Evolutionary conservation across 2,797 vertebrate genomes (phyloP), one percentile per base, ranked within the genome.

Genomic region (Scolopax rusticola): DNA sequence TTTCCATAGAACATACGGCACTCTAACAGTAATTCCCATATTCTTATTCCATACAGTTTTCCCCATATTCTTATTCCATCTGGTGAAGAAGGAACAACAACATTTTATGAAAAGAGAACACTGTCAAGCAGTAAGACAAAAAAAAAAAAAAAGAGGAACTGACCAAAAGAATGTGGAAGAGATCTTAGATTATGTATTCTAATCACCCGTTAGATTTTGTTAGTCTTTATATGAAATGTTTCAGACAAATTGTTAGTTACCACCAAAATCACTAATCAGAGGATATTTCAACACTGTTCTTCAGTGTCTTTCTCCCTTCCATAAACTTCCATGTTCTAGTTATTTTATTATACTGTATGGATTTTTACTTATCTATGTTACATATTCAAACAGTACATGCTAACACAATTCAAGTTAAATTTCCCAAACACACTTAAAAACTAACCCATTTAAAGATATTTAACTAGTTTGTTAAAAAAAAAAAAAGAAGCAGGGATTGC

Each of bases 21-120:
- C 79, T 59, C 32, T 65, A 94, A 74, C 73, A 61, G 33, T 87
- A 87, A 80, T 19, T 87, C 81, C 84, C 41, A 88, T 63, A 89
- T 57, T 71, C 89, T 94, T 87, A 94, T 88, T 95, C 84, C 90
- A 84, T 86, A 82, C 77, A 60, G 57, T 91, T 90, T 50, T 14
- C 84, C 84, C 82, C 40, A 90, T 74, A 77, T 28, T 74, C 59
- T 89, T 87, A 89, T 88, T 94, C 92, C 81, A 90, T 75, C 84
- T 67, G 47, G n/a, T 75, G 78, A 93, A 65, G 77, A 40, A 86
- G 75, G 3, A 47, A 40, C 0, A 47, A 40, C 0, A 60, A 7
- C 6, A 38, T 45, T 78, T 82, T 53, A 28, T 36, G 28, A 57
- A 41, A 27, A 84, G 50, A 61, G 63, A 79, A 73, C 11, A n/a